Conservation (phyloP, 2,113 vertebrate species). For the Proteles cristata region DNA sequence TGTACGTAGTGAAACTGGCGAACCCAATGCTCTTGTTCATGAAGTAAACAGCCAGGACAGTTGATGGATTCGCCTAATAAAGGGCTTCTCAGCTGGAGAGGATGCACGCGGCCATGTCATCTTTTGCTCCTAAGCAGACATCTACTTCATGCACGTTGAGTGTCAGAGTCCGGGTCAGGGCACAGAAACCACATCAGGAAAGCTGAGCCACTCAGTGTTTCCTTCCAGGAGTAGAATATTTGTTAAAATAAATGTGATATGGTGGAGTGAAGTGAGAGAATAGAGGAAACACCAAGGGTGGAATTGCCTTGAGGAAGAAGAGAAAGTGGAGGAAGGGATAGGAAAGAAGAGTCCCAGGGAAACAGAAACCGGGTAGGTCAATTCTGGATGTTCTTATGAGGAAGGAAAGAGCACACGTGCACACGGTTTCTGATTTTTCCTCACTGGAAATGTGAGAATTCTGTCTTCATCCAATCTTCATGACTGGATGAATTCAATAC, state of each 20-base stretch:
- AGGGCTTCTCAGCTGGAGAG: not conserved
- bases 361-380: not conserved
- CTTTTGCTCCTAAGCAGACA: not conserved
- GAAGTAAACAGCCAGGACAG: not conserved
- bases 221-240: not conserved
- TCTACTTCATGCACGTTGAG: not conserved
- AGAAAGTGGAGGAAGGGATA: not conserved
- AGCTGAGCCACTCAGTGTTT: not conserved
- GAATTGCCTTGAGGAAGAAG: not conserved
- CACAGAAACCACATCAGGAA: not conserved
- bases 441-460: not conserved
- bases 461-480: not conserved
- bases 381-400: not conserved
- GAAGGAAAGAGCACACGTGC: not conserved
- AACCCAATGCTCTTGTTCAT: not conserved
- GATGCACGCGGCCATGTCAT: accelerated
- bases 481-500: conserved; percentile 34
- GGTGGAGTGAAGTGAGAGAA: not conserved
- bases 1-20: not conserved
- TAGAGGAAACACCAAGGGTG: not conserved
- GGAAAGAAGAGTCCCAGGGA: not conserved
- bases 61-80: not conserved
- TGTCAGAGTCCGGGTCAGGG: not conserved
- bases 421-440: not conserved
- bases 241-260: not conserved